Conservation (phyloP, 2,113 vertebrate species). For the Chaetodon trifascialis region DNA sequence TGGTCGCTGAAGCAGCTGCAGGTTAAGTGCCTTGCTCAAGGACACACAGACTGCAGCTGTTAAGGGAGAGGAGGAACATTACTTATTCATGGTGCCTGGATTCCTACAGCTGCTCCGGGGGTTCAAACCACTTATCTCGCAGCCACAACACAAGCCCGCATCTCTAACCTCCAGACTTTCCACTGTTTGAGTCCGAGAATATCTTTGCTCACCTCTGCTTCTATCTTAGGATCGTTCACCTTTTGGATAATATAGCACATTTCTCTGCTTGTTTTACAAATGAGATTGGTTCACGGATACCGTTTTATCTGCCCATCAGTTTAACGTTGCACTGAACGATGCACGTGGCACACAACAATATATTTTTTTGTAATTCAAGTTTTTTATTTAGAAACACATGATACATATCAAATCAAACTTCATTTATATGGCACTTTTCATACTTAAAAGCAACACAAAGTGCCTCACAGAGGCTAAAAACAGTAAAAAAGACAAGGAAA, state of each 20-base stretch:
- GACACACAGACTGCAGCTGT: background rate
- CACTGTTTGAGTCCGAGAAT: background rate
- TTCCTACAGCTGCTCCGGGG: background rate
- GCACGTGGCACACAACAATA: no score
- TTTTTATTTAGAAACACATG: no score
- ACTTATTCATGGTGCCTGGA: background rate
- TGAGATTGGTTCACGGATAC: background rate
- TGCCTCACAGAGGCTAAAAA: no score
- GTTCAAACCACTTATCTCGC: background rate
- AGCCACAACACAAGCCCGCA: background rate
- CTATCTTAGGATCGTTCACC: background rate
- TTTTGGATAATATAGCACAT: no score
- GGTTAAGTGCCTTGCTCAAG: constrained; percentile 21
- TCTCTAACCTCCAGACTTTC: constrained; percentile 12
- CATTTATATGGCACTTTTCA: no score
- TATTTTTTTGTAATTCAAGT: no score
- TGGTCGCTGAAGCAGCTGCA: background rate
- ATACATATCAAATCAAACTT: no score
- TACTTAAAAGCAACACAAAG: no score
- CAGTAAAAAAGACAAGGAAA: no score
- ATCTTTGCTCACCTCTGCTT: background rate
- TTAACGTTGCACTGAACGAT: background rate
- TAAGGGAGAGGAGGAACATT: background rate
- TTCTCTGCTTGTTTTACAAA: background rate
- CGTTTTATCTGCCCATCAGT: background rate